A percentile compares a stretch with the other conserved stretches of the same genome.
These are phyloP conservation scores for Hylomyscus alleni DNA, from an alignment of 2,797 vertebrate species.

Conservation along the genomic window DNA sequence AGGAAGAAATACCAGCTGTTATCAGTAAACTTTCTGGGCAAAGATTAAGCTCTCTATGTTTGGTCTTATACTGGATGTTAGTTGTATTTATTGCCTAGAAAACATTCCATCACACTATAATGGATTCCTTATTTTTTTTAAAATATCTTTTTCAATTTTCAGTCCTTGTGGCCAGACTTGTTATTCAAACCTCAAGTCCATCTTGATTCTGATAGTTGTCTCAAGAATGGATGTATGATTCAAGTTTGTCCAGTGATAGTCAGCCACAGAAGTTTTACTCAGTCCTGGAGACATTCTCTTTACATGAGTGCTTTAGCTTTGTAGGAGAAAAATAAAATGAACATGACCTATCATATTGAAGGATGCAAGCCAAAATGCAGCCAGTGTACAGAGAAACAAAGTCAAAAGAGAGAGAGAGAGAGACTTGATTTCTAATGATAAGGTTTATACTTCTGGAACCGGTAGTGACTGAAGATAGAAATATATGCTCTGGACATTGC, in stretches of 20 bases:
- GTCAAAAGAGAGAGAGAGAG: slow-evolving; percentile 73
- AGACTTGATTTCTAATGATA: slow-evolving; percentile 74
- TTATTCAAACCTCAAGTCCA: slow-evolving; percentile 37
- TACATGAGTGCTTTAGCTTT: slow-evolving; percentile 64
- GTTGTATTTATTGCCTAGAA: slow-evolving; percentile 60
- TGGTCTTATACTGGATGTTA: neutral
- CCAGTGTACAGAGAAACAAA: slow-evolving; percentile 63
- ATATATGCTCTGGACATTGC: slow-evolving; percentile 75
- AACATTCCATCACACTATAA: slow-evolving; percentile 50
- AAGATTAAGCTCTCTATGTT: neutral
- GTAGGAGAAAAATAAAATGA: slow-evolving; percentile 63
- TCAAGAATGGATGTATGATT: slow-evolving; percentile 36
- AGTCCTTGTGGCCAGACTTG: neutral
- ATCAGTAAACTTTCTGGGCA: slow-evolving; percentile 46
- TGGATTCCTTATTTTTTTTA: slow-evolving; percentile 60
- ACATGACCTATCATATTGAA: slow-evolving; percentile 33
- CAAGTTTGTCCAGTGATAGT: slow-evolving; percentile 59
- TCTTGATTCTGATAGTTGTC: slow-evolving; percentile 58
- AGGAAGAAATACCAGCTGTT: slow-evolving; percentile 61
- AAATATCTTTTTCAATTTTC: slow-evolving; percentile 24
- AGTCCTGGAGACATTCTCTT: slow-evolving; percentile 43
- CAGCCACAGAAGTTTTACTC: slow-evolving; percentile 38
- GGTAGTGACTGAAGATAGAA: slow-evolving; percentile 79
- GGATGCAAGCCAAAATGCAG: slow-evolving; percentile 73
- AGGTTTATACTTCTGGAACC: slow-evolving; percentile 75